A percentile compares a stretch with the other conserved stretches of the same genome.
Conservation (phyloP, 92 coral and sea anemone genomes). For the Porites cylindrica region DNA sequence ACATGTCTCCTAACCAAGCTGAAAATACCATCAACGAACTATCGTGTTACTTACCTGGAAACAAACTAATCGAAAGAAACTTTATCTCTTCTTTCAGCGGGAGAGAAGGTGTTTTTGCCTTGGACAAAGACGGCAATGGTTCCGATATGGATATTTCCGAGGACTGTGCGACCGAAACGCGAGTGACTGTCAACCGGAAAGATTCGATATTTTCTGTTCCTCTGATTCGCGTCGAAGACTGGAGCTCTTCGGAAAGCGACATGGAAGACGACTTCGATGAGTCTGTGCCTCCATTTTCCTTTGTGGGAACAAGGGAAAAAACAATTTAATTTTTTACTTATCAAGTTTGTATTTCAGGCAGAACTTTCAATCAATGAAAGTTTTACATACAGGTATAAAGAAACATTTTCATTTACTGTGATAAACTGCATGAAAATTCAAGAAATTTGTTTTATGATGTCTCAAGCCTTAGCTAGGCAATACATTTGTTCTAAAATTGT, state of each 20-base stretch:
- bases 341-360: not conserved
- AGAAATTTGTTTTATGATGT: not conserved
- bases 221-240: constrained; percentile 73
- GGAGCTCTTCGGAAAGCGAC: constrained; percentile 62
- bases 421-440: too few relatives aligned
- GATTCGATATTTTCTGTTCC: constrained; percentile 58
- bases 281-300: constrained; percentile 35
- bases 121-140: constrained; percentile 29
- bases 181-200: constrained; percentile 11
- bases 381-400: not conserved
- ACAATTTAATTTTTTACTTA: not conserved
- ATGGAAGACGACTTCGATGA: constrained; percentile 47
- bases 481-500: not conserved
- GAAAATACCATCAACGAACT: constrained; percentile 1
- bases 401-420: not conserved
- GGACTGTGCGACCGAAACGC: constrained; percentile 36
- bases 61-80: not conserved
- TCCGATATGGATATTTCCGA: constrained; percentile 42
- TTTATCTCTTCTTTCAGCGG: not conserved
- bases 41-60: constrained; percentile 4
- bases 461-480: not conserved
- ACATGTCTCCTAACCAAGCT: constrained; percentile 6
- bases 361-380: not conserved
- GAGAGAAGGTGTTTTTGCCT: not conserved
- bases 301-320: constrained; percentile 51